Evolutionary conservation across 1,140 invertebrate species (phyloP), one percentile per base, ranked within the genome.

Genomic region (Hyles euphorbiae): DNA sequence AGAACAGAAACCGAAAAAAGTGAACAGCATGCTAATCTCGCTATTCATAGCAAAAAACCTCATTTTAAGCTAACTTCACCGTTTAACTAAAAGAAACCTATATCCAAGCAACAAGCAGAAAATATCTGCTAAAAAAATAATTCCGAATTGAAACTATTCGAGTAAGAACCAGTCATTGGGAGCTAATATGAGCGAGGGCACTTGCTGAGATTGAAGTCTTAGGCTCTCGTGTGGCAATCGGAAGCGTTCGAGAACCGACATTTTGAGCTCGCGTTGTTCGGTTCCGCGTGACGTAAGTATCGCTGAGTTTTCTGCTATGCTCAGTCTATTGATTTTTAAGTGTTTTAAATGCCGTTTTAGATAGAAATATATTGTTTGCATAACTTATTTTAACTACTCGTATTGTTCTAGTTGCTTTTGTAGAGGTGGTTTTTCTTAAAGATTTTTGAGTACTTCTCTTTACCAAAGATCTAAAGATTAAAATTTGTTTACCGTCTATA

Each of bases 101-200:
- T 22, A 22, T 2, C 22, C 22, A 22, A 22, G 22, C 22, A 22
- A 22, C 22, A 2, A 22, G 22, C 22, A 22, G 22, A 22, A 22
- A 22, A 22, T 22, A 22, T 22, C 22, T 22, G 22, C 2, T 22
- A 22, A 22, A 22, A 48, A 48, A 48, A 11, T n/a, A 11, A 48
- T 3, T 48, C 12, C 46, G 46, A n/a, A 48, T 48, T 10, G 46
- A 48, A 22, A 48, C 46, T n/a, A 48, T n/a, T 10, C 5, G n/a
- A n/a, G n/a, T 2, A 48, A 11, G 46, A 48, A 9, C 46, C 46
- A 48, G 46, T 48, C 46, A 48, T 48, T 48, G 46, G 46, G 7
- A n/a, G 46, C 46, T 22, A 48, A 48, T n/a, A 48, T 48, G 46
- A 48, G 46, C 46, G 12, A 11, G 46, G n/a, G 46, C 46, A 48